These are phyloP conservation scores for Bothrops jararaca DNA, from an alignment of 2,113 vertebrate genomes.

Conservation along the genomic window DNA sequence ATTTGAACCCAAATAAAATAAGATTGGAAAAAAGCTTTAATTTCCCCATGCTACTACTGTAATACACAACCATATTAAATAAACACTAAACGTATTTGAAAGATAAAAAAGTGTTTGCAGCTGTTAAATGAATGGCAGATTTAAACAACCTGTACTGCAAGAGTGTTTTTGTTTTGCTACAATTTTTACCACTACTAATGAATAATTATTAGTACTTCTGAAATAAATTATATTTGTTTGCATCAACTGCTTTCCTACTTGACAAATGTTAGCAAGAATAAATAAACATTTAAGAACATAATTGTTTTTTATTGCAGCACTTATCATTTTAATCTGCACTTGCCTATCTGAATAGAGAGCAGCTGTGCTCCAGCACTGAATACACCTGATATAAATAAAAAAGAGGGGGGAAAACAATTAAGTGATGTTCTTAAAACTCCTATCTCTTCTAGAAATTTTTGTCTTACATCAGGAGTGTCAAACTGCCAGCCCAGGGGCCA, in stretches of 20 bases:
- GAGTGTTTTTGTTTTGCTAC: slow-evolving; percentile 35
- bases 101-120: slow-evolving; percentile 3
- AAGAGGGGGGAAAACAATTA: neutral
- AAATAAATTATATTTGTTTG: slow-evolving; percentile 56
- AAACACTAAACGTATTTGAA: slow-evolving; percentile 27
- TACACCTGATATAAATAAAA: neutral
- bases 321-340: slow-evolving; percentile 19
- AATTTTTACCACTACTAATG: slow-evolving; percentile 39
- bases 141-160: slow-evolving; percentile 32
- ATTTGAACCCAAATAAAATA: neutral
- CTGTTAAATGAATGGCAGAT: slow-evolving; percentile 19
- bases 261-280: slow-evolving; percentile 38
- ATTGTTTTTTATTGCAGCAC: slow-evolving; percentile 8
- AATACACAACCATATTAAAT: neutral
- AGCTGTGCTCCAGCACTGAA: neutral
- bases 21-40: neutral
- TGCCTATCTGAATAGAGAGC: neutral
- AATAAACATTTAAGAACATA: slow-evolving; percentile 54
- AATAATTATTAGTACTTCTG: slow-evolving; percentile 50
- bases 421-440: neutral
- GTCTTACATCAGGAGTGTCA: no score
- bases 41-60: neutral
- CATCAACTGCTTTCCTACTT: slow-evolving; percentile 58
- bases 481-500: no score
- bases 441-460: neutral